Evolutionary conservation across 2,888 invertebrate genomes (phyloP).

Genomic region (Rhaphigaster nebulosa): DNA sequence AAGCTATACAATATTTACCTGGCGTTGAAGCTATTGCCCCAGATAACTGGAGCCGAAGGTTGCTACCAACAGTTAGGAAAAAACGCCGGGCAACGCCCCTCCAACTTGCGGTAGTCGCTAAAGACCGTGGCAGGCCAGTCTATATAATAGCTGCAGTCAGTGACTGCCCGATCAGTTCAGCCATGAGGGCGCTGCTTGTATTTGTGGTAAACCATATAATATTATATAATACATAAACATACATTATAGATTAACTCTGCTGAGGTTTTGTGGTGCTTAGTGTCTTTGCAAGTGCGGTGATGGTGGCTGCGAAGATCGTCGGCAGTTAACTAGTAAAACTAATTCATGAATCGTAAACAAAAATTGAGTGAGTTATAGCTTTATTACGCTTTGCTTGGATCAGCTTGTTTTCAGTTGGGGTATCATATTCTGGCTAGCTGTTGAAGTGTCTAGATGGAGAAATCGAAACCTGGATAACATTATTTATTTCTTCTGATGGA

Average conservation of each 20-base stretch:
- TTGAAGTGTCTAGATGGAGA: background rate
- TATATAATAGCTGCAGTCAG: slow-evolving; percentile 1
- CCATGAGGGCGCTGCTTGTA: slow-evolving; percentile 29
- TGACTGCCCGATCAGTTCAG: slow-evolving; percentile 22
- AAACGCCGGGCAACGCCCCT: slow-evolving; percentile 46
- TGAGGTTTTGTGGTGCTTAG: background rate
- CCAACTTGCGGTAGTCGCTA: slow-evolving; percentile 42
- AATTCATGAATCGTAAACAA: background rate
- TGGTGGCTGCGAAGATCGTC: slow-evolving; percentile 7
- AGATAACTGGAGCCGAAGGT: slow-evolving; percentile 43
- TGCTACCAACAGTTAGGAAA: slow-evolving; percentile 41
- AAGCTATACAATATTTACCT: background rate
- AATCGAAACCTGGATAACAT: background rate
- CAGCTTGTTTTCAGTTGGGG: background rate
- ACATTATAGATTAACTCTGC: background rate
- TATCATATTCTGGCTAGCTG: background rate
- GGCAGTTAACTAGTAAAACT: background rate
- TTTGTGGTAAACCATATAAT: slow-evolving; percentile 31
- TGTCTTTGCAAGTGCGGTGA: background rate
- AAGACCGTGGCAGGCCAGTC: slow-evolving; percentile 43
- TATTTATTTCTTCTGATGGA: background rate
- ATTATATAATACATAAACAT: slow-evolving; percentile 33
- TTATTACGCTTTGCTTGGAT: background rate
- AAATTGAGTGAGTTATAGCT: background rate
- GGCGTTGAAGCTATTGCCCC: background rate